These are phyloP conservation scores for Metacarcinus magister DNA, from an alignment of 2,888 invertebrate genomes.

Conservation along the genomic window DNA sequence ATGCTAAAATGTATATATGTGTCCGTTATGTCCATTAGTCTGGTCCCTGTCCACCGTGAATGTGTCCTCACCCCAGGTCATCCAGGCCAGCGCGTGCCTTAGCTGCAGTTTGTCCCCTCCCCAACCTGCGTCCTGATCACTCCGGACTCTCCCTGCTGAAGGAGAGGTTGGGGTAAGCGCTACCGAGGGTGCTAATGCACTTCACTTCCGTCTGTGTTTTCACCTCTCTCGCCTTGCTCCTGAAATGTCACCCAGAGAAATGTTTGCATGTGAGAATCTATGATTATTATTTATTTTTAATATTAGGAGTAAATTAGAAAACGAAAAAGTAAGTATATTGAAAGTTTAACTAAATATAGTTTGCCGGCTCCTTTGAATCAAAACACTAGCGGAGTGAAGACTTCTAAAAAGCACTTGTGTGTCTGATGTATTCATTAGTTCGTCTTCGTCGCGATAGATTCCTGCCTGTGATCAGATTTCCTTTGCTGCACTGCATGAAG, in stretches of 20 bases:
- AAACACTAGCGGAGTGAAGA: not conserved
- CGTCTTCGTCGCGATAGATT: not conserved
- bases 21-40: not conserved
- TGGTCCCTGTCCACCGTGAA: not conserved
- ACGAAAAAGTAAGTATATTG: not conserved
- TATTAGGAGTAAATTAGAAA: not conserved
- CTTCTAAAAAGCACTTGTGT: conserved; percentile 36
- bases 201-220: conserved; percentile 14
- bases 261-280: conserved; percentile 4
- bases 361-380: not conserved
- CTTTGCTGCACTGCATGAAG: not conserved
- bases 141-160: conserved; percentile 35
- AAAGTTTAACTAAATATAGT: not conserved
- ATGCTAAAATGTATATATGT: not conserved
- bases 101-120: conserved; percentile 4
- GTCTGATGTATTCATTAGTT: not conserved
- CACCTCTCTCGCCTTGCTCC: conserved; percentile 36
- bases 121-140: not conserved
- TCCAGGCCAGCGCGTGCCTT: conserved; percentile 29
- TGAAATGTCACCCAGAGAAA: conserved; percentile 20
- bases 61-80: not conserved
- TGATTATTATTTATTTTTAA: not conserved
- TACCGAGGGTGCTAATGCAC: conserved; percentile 56
- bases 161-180: conserved; percentile 71
- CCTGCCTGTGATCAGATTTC: conserved; percentile 2